A percentile compares a stretch with the other conserved stretches of the same genome.
Conservation (phyloP, 2,888 invertebrate genomes). For the Noctua pronuba region DNA sequence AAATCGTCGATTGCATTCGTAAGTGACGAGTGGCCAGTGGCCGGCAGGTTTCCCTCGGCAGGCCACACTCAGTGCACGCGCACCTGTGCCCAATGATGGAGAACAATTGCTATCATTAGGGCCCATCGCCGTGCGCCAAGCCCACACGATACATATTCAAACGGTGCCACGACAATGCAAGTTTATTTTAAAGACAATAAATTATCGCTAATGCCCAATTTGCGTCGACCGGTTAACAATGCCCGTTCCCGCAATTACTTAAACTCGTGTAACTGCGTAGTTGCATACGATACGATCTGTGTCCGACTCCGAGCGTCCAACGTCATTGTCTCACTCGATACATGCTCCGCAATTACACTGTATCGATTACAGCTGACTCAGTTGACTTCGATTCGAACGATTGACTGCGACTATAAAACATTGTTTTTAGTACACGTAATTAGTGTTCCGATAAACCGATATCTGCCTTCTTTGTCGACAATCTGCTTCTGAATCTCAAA, state of each 20-base stretch:
- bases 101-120: conserved; percentile 89
- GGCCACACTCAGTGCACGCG: conserved; percentile 70
- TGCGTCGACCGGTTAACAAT: conserved; percentile 89
- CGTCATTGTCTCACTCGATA: conserved; percentile 88
- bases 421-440: conserved; percentile 85
- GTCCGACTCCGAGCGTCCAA: conserved; percentile 76
- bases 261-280: conserved; percentile 88
- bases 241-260: conserved; percentile 90
- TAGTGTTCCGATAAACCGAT: conserved; percentile 81
- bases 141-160: conserved; percentile 89
- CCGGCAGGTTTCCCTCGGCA: conserved; percentile 66
- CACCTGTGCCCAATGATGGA: conserved; percentile 87
- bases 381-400: conserved; percentile 82
- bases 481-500: conserved; percentile 74
- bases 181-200: conserved; percentile 89
- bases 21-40: conserved; percentile 45
- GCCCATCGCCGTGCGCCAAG: conserved; percentile 80
- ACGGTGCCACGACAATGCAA: conserved; percentile 86
- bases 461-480: conserved; percentile 74
- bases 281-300: conserved; percentile 86
- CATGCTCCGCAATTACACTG: conserved; percentile 87
- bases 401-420: conserved; percentile 86
- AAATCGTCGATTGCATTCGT: conserved; percentile 57
- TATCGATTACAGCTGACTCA: conserved; percentile 88
- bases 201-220: conserved; percentile 90